Evolutionary conservation across 1,140 invertebrate genomes (phyloP), one percentile per base, ranked within the genome.

Genomic region (Zaprionus davidi): DNA sequence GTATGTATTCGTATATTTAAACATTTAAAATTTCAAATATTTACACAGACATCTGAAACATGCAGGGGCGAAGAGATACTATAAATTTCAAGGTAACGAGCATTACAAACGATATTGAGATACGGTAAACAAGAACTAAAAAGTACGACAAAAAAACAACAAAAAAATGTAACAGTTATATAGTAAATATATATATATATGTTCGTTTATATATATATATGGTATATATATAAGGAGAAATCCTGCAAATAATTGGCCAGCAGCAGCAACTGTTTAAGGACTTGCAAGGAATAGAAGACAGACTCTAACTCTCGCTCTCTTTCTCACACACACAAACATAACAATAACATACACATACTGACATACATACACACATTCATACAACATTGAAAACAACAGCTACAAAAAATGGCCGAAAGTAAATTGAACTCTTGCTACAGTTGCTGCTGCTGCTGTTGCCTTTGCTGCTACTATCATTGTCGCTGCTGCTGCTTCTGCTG

Each of bases 1-100:
- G 46, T 51, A 51, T 51, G 20, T 51, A 51, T 51, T 20, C 20
- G 51, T 36, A 26, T 56, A n/a, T 66, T 66, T 41, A 44, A 34
- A 56, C 44, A 69, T 62, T 62, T 63, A n/a, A 70, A 58, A 49
- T 80, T 76, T 69, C 57, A 76, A 73, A 78, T 86, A 86, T 86
- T 71, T 88, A 83, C 80, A 86, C 38, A 76, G 78, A 26, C 41
- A 59, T 51, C 31, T 13, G 20, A 51, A 51, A 51, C 46, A 13
- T 7, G 20, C 4, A 12, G 9, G 20, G 9, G 9, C 4, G 0
- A 17, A 49, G 6, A 64, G 60, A 46, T 51, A 49, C 15, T 34
- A 78, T 56, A 64, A 36, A 68, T 60, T 67, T 17, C n/a, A 46
- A 46, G 41, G 41, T 46, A 46, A n/a, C 41, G 41, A 84, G 76